Conservation (phyloP, 2,113 vertebrate species). For the Muntiacus muntjak region DNA sequence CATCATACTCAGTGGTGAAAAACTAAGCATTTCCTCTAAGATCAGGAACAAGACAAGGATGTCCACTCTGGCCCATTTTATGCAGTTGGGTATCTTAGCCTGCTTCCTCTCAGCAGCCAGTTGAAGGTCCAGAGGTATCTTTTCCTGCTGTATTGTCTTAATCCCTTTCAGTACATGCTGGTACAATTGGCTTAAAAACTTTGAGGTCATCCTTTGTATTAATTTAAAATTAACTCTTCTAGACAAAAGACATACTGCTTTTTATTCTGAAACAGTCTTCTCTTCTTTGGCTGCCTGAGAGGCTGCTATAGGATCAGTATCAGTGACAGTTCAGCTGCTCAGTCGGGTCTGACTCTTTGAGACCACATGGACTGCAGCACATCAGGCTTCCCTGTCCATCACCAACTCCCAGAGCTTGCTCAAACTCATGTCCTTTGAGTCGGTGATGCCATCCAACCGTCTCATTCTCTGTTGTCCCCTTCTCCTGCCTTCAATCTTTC, state of each 20-base stretch:
- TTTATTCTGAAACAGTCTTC: neutral
- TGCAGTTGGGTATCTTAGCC: neutral
- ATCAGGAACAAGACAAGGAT: neutral
- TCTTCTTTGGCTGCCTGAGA: neutral
- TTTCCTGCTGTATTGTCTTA: neutral
- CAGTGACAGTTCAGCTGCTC: neutral
- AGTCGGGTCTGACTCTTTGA: neutral
- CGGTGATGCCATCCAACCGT: neutral
- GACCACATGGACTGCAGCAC: neutral
- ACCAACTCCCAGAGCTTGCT: neutral
- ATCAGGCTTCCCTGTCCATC: neutral
- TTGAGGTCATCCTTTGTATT: neutral
- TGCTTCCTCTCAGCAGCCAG: neutral
- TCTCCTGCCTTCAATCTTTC: neutral
- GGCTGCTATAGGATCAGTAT: neutral
- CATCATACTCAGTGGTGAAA: neutral
- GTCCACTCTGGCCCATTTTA: neutral
- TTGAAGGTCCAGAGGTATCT: neutral
- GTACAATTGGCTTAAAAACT: neutral
- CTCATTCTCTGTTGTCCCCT: neutral
- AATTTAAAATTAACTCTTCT: neutral
- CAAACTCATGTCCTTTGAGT: neutral
- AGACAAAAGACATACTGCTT: neutral
- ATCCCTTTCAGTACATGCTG: neutral
- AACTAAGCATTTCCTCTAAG: neutral